Evolutionary conservation across 2,113 vertebrate genomes (phyloP).

Genomic region (Lonchura striata): DNA sequence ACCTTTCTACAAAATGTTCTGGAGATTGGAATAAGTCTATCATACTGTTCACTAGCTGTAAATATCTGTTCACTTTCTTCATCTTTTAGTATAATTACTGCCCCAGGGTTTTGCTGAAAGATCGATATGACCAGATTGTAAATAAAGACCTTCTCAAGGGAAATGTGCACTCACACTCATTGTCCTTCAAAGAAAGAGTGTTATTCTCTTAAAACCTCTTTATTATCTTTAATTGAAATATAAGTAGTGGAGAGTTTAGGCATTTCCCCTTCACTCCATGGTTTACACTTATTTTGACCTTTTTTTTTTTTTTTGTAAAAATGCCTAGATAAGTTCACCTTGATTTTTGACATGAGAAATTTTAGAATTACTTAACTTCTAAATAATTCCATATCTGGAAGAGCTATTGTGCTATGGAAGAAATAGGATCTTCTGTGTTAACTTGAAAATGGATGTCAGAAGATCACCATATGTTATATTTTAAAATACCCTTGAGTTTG

Average conservation of each 20-base stretch:
- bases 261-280: neutral
- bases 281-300: neutral
- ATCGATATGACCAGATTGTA: neutral
- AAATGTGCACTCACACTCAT: neutral
- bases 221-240: neutral
- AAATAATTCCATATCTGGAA: neutral
- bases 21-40: neutral
- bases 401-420: neutral
- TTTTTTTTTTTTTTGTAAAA: neutral
- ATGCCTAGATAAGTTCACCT: neutral
- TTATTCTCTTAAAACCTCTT: neutral
- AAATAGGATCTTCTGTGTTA: neutral
- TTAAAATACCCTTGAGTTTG: neutral
- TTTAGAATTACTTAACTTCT: neutral
- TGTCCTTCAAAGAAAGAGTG: neutral
- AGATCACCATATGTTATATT: neutral
- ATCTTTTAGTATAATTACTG: neutral
- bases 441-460: neutral
- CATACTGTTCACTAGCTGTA: neutral
- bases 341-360: neutral
- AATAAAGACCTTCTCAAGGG: constrained; percentile 8
- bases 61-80: neutral
- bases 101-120: neutral
- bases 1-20: neutral
- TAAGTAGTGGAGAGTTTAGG: neutral